Percentiles rank a stretch among this genome's conserved stretches.
Conservation (phyloP, 2,113 vertebrate genomes). For the Phodopus roborovskii region DNA sequence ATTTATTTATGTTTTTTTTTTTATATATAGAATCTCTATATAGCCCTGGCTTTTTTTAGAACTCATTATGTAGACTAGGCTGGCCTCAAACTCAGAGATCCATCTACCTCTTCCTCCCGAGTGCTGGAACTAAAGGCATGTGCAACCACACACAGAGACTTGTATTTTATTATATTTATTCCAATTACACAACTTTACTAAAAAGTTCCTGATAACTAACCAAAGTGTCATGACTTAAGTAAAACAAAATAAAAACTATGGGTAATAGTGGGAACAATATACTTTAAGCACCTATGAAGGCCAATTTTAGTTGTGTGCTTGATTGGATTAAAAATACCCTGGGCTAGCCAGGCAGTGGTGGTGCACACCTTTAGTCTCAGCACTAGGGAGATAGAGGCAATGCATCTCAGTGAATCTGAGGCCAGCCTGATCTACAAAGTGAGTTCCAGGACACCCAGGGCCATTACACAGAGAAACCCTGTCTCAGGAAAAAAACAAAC, state of each 20-base stretch:
- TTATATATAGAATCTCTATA: neutral
- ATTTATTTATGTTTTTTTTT: neutral
- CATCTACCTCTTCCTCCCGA: neutral
- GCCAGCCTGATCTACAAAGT: no score
- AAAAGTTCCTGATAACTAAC: neutral
- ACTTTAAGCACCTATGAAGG: neutral
- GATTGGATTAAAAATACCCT: neutral
- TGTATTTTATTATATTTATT: neutral
- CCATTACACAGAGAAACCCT: no score
- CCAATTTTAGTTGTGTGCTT: neutral
- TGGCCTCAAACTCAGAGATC: neutral
- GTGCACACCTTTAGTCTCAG: no score
- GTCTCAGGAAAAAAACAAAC: no score
- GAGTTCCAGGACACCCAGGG: no score
- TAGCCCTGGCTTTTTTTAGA: neutral
- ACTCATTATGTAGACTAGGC: neutral
- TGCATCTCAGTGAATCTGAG: no score
- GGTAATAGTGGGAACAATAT: neutral
- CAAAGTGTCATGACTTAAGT: neutral
- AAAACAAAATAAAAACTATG: neutral
- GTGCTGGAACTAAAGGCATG: neutral
- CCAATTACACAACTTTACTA: neutral
- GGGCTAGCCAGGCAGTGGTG: no score
- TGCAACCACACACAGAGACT: no score
- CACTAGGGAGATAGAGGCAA: no score